Conservation (phyloP, 1,140 invertebrate species). For the Sycophaga agraensis region DNA sequence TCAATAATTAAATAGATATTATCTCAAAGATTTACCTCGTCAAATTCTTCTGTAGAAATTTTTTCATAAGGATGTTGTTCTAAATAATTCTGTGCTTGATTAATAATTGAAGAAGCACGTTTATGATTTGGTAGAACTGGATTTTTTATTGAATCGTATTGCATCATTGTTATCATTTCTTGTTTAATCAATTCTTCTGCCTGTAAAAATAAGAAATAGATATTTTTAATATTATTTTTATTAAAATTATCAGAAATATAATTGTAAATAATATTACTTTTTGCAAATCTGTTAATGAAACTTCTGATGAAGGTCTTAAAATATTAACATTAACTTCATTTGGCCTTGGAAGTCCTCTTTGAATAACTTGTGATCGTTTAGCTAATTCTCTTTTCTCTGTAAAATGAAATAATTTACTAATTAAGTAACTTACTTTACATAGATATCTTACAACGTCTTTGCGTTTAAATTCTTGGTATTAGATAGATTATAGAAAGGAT, state of each 20-base stretch:
- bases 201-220: slow-evolving; percentile 49
- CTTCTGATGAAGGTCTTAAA: slow-evolving; percentile 70
- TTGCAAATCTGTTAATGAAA: slow-evolving; percentile 80
- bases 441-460: background rate
- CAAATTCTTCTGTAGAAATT: slow-evolving; percentile 71
- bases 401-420: slow-evolving; percentile 22
- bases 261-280: too few relatives aligned
- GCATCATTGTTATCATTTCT: slow-evolving; percentile 95
- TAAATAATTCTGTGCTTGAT: slow-evolving; percentile 76
- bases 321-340: slow-evolving; percentile 82
- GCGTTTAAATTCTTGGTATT: too few relatives aligned
- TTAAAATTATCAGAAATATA: too few relatives aligned
- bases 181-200: slow-evolving; percentile 96
- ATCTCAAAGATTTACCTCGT: slow-evolving; percentile 38
- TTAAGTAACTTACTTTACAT: background rate
- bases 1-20: background rate
- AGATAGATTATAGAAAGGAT: too few relatives aligned
- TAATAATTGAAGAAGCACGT: slow-evolving; percentile 48
- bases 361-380: slow-evolving; percentile 84
- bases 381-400: slow-evolving; percentile 68
- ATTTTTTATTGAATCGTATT: slow-evolving; percentile 81
- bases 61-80: slow-evolving; percentile 84
- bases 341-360: slow-evolving; percentile 86
- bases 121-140: slow-evolving; percentile 59
- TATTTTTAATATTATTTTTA: background rate